phyloP scores from a whole-genome alignment of 2,113 vertebrate species.

The Setophaga kirtlandii region DNA sequence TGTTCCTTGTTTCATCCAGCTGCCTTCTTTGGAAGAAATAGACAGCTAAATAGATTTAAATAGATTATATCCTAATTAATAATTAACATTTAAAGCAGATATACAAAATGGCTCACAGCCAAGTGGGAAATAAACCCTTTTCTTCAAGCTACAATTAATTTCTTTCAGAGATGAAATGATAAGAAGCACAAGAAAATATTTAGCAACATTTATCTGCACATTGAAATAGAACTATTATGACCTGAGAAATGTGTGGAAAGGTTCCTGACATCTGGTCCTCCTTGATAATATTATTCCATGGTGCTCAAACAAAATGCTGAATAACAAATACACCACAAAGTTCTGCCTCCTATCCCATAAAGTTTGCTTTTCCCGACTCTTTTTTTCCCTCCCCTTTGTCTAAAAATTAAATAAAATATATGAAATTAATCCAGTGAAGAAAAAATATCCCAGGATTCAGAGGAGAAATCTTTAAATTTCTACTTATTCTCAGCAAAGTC shows the following conservation, averaged over 20 bases:
- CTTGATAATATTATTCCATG: not conserved
- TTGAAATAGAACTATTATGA: not conserved
- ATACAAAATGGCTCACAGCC: conserved; percentile 9
- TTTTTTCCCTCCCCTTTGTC: not conserved
- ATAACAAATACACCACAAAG: not conserved
- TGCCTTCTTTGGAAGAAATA: conserved; percentile 18
- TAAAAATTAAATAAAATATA: not conserved
- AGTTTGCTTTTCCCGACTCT: not conserved
- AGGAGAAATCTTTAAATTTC: not conserved
- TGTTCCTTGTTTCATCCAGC: conserved; percentile 20
- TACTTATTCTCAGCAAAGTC: not conserved
- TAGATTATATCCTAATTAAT: conserved; percentile 40
- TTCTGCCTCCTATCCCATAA: not conserved
- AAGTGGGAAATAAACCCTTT: conserved; percentile 31
- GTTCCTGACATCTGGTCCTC: not conserved
- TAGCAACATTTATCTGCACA: not conserved
- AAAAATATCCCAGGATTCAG: not conserved
- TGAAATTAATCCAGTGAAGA: not conserved
- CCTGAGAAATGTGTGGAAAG: not conserved
- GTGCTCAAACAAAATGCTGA: not conserved
- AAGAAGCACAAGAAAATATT: conserved; percentile 17
- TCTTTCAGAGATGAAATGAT: conserved; percentile 17
- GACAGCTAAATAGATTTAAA: conserved; percentile 35
- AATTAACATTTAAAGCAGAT: conserved; percentile 54
- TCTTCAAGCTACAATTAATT: conserved; percentile 33